Evolutionary conservation across 1,140 invertebrate species (phyloP).

Genomic region (Caenorhabditis elegans): WBcel235 BX284606.5:10108501-10109000

Average conservation of each 20-base stretch:
- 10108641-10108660: not conserved
- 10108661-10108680: not conserved
- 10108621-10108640: not conserved
- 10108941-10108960: no score
- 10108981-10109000: no score
- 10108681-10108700: not conserved
- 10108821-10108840: not conserved
- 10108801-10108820: not conserved
- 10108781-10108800: not conserved
- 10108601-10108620: not conserved
- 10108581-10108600: not conserved
- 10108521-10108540: not conserved
- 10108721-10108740: not conserved
- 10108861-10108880: not conserved
- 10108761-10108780: slow-evolving; percentile 14
- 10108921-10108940: no score
- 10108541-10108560: not conserved
- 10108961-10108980: no score
- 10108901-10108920: no score
- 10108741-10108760: not conserved
- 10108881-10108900: no score
- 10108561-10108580: no score
- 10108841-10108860: not conserved
- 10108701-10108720: slow-evolving; percentile 17
- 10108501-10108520: slow-evolving; percentile 28